Evolutionary conservation across 2,113 vertebrate genomes (phyloP).

Genomic region (Peromyscus californicus): DNA sequence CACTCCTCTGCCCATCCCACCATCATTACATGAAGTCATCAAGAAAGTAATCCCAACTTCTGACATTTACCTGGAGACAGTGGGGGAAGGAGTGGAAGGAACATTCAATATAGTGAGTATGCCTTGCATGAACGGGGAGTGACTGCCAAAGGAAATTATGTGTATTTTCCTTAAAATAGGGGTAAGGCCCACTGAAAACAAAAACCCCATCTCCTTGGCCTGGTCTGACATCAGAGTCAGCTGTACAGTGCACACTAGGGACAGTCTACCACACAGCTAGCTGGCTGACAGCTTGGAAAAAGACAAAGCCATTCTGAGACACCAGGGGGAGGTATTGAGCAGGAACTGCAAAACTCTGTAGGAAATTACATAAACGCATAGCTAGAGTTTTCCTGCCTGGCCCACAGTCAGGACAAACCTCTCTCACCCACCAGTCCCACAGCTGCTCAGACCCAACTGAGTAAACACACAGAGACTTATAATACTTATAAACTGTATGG

Average conservation of each 20-base stretch:
- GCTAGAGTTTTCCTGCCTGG: too few relatives aligned
- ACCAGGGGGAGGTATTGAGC: not conserved
- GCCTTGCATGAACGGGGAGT: accelerated
- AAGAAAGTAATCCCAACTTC: not conserved
- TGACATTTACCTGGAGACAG: too few relatives aligned
- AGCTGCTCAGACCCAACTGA: too few relatives aligned
- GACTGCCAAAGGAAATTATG: not conserved
- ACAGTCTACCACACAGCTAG: too few relatives aligned
- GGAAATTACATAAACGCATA: not conserved
- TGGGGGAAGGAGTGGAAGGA: not conserved
- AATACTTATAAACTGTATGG: too few relatives aligned
- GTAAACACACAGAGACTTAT: too few relatives aligned
- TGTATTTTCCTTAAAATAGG: not conserved
- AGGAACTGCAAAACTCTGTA: not conserved
- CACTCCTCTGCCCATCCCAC: too few relatives aligned
- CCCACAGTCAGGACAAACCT: too few relatives aligned
- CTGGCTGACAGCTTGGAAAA: not conserved
- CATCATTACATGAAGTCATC: not conserved
- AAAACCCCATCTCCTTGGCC: not conserved
- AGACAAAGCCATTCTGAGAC: not conserved
- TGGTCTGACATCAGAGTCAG: not conserved
- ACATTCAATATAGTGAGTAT: not conserved
- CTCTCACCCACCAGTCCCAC: too few relatives aligned
- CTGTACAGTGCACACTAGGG: not conserved
- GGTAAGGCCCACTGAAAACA: not conserved